phyloP scores from a whole-genome alignment of 2,888 invertebrate genomes.

The Lithophane semibrunnea region DNA sequence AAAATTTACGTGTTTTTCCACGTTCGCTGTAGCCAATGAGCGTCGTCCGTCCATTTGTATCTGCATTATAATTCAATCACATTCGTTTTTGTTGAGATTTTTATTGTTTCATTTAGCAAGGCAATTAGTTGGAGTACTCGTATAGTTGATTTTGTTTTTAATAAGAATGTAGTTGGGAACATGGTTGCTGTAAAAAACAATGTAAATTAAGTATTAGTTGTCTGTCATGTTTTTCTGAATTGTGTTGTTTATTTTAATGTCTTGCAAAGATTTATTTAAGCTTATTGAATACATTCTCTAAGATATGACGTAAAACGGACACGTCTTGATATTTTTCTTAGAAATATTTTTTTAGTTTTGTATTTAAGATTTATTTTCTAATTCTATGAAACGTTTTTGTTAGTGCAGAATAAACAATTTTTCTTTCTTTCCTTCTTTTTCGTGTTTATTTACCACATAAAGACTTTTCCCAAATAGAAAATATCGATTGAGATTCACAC shows the following conservation, averaged over 20 bases:
- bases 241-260: conserved; percentile 11
- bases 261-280: not conserved
- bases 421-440: too few relatives aligned
- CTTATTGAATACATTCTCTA: not conserved
- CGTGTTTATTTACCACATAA: not conserved
- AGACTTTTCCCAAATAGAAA: too few relatives aligned
- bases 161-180: conserved; percentile 34
- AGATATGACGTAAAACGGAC: conserved; percentile 8
- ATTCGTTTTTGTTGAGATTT: conserved; percentile 75
- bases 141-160: conserved; percentile 43
- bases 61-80: conserved; percentile 82
- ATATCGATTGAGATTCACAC: not conserved
- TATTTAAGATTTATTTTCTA: not conserved
- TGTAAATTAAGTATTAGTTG: conserved; percentile 1
- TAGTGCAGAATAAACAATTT: too few relatives aligned
- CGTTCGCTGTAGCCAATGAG: conserved; percentile 84
- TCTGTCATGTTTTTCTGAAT: conserved; percentile 26
- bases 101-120: conserved; percentile 60
- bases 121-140: conserved; percentile 59
- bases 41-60: conserved; percentile 74
- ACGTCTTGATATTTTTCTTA: not conserved
- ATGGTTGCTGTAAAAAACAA: conserved; percentile 6
- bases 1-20: conserved; percentile 88
- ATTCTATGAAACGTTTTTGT: not conserved
- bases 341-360: not conserved